Base-by-base conservation (phyloP, 2,113 vertebrate species). In the Rhinolophus ferrumequinum region DNA sequence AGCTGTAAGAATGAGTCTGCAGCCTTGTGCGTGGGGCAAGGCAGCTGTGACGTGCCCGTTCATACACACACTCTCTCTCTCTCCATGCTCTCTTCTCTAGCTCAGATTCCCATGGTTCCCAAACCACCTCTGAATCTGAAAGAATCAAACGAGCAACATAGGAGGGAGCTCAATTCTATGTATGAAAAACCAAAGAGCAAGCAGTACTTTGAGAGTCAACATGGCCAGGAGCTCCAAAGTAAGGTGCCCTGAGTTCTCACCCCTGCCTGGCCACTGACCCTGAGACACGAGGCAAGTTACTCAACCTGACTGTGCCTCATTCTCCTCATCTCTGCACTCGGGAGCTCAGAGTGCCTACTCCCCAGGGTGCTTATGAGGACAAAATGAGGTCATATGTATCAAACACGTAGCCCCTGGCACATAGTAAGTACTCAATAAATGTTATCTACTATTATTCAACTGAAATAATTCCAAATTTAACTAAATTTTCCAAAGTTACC, bases 1-100 rank as follows among this genome's bases (percentile, higher is more conserved):
- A 76, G 44, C 64, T 41, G 3, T 3, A 16, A 52, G 44, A 47
- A 19, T 12, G 9, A 44, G 28, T 50, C 41, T 19, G 28, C 18
- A 33, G 58, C 41, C 26, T 33, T 1, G 0, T 22, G 28, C 26
- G 9, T 3, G 0, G 2, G n/a, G 15, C 69, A 76, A 52, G 15
- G 35, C 35, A 12, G 11, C 28, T n/a, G 0, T 5, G 18, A 66
- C 35, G 1, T 3, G 7, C 72, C 73, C 11, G n/a, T 30, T n/a
- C 47, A 50, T 38, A 33, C 18, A 35, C 10, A 52, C 52, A 5
- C 16, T 5, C 19, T 33, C 16, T 2, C 2, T 50, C 30, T 69
- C 62, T 54, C 52, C 19, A 4, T 0, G 3, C 14, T 81, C 26
- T 69, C 3, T 41, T n/a, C 19, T 35, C 64, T 4, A 14, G 35